Evolutionary conservation across 1,140 invertebrate species (phyloP).

Genomic region (Cryptotermes secundus): DNA sequence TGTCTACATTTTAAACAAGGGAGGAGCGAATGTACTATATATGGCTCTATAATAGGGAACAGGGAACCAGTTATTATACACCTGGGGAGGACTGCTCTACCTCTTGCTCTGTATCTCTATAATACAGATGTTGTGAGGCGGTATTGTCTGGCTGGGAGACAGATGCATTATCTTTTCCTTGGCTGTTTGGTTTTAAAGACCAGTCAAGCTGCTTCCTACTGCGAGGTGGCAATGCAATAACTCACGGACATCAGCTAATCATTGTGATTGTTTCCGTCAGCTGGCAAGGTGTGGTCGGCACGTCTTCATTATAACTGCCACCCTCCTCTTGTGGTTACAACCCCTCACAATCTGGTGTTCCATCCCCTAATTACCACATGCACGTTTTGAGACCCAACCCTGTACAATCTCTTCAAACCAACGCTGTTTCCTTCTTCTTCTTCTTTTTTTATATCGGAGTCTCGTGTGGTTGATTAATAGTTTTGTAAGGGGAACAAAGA

Average conservation of each 20-base stretch:
- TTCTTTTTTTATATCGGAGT: neutral
- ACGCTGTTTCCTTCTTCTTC: no score
- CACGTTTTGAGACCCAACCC: neutral
- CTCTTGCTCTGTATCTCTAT: neutral
- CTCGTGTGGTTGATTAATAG: neutral
- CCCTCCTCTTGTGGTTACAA: neutral
- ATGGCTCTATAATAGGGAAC: no score
- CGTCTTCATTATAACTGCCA: neutral
- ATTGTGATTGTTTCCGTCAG: neutral
- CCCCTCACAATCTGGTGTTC: neutral
- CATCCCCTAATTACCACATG: constrained; percentile 15
- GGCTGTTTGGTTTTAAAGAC: neutral
- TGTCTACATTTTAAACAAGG: no score
- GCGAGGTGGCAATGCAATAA: neutral
- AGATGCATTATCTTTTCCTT: neutral
- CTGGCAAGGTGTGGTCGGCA: neutral
- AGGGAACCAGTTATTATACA: no score
- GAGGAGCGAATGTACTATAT: no score
- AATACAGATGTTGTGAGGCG: neutral
- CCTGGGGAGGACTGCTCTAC: neutral
- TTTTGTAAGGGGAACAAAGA: neutral
- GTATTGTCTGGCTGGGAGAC: neutral
- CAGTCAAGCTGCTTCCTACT: neutral
- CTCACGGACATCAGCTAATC: neutral
- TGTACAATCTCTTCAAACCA: neutral